Base-by-base conservation (phyloP, 2,888 invertebrate genomes). In the Ophonus ardosiacus region DNA sequence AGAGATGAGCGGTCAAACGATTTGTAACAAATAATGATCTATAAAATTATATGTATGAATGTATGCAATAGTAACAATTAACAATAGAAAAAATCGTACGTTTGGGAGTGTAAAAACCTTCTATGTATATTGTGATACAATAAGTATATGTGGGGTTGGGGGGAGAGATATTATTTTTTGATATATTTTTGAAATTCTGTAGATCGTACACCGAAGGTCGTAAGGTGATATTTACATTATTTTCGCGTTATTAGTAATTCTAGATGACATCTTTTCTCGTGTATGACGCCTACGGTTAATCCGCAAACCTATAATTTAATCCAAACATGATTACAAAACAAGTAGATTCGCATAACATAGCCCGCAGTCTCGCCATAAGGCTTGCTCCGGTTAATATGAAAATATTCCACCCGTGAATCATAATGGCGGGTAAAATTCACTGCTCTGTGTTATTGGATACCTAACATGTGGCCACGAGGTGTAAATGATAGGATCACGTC, bases 401-500 rank as follows among this genome's bases (percentile, higher is more conserved):
- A 68, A 74, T 43, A 74, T 74, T 74, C 17, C 71, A 74, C 18
- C 43, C 71, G 71, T 74, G 17, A 74, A 43, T 17, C 18, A 74
- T 18, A 59, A 61, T 31, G 38, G 17, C 38, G 57, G 57, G 40
- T 56, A 78, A 57, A 59, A 57, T 57, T 56, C 78, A 57, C 57
- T 57, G 57, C 24, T 21, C 59, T 57, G 59, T 79, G 61, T 24
- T 51, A 78, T 57, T 78, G 40, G 43, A 65, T 68, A 17, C 21
- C 17, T 80, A 80, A 80, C 80, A 21, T 81, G 65, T 65, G 81
- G 81, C 63, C 65, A 81, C 38, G n/a, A 17, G 40, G 43, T 63
- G 79, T 79, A 79, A 79, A 43, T 79, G 79, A 78, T 57, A 78
- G 38, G 61, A 61, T 79, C 61, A 79, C 61, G 18, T 79, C 61